Evolutionary conservation across 2,113 vertebrate species (phyloP).

Genomic region (Naja naja): DNA sequence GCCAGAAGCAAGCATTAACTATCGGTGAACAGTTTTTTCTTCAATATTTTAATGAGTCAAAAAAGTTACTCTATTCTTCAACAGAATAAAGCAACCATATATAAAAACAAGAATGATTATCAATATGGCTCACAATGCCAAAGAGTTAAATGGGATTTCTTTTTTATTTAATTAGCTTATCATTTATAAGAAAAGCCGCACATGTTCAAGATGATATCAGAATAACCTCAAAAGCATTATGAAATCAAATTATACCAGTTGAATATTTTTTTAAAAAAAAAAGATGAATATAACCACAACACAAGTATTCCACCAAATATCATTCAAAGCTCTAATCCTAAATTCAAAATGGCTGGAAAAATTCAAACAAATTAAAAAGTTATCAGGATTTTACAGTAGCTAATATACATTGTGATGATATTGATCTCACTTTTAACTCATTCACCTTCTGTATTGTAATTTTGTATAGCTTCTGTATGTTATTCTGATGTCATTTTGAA

Average conservation of each 20-base stretch:
- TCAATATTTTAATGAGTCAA: too few species aligned
- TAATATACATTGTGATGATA: background rate
- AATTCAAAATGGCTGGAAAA: background rate
- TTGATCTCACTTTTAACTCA: background rate
- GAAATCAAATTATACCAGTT: background rate
- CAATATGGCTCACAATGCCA: too few species aligned
- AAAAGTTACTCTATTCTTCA: too few species aligned
- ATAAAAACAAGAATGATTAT: too few species aligned
- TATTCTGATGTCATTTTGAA: background rate
- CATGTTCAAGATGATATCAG: background rate
- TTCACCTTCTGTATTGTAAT: background rate
- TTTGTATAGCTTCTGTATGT: background rate
- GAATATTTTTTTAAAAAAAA: background rate
- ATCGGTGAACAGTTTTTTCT: too few species aligned
- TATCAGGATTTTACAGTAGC: background rate
- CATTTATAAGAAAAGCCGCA: too few species aligned
- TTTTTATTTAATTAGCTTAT: too few species aligned
- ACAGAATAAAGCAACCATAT: too few species aligned
- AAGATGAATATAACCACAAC: background rate
- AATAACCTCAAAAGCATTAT: background rate
- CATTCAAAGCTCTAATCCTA: background rate
- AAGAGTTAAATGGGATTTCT: too few species aligned
- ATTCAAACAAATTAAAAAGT: background rate
- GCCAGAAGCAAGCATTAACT: too few species aligned
- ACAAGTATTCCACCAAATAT: background rate